Conservation (phyloP, 2,113 vertebrate species). For the Toxotes jaculatrix region DNA sequence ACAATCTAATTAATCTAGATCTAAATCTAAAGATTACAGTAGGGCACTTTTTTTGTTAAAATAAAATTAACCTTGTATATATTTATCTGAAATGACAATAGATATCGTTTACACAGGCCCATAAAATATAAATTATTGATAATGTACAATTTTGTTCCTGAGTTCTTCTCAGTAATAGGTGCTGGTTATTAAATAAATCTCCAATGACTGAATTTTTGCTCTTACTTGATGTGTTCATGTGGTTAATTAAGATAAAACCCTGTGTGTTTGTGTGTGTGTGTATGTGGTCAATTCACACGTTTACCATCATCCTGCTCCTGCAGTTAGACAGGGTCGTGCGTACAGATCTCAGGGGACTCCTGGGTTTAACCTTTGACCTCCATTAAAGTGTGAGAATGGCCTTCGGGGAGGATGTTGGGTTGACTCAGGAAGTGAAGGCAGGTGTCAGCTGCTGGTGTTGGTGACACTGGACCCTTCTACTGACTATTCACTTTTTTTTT, state of each 20-base stretch:
- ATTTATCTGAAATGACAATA: not conserved
- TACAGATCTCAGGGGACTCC: slow-evolving; percentile 36
- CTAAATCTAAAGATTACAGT: no score
- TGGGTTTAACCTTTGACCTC: slow-evolving; percentile 72
- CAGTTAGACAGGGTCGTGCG: slow-evolving; percentile 24
- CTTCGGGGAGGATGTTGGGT: slow-evolving; percentile 53
- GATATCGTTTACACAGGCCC: not conserved
- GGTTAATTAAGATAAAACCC: slow-evolving; percentile 10
- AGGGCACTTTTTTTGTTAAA: no score
- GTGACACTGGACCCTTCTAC: slow-evolving; percentile 40
- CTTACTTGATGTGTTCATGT: not conserved
- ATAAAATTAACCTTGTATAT: not conserved
- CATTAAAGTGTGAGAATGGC: slow-evolving; percentile 31
- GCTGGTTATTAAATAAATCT: not conserved
- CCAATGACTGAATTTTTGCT: not conserved
- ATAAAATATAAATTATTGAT: not conserved
- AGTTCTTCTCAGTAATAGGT: not conserved
- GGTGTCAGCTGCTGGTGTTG: slow-evolving; percentile 74
- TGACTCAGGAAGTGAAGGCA: slow-evolving; percentile 63
- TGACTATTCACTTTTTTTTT: not conserved
- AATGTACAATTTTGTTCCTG: not conserved
- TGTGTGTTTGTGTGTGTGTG: not conserved
- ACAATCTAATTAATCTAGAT: no score
- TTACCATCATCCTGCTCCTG: slow-evolving; percentile 28
- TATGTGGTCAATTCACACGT: slow-evolving; percentile 41